These are phyloP conservation scores for Drosophila mauritiana DNA, from an alignment of 1,140 invertebrate species.

Conservation along the genomic window DNA sequence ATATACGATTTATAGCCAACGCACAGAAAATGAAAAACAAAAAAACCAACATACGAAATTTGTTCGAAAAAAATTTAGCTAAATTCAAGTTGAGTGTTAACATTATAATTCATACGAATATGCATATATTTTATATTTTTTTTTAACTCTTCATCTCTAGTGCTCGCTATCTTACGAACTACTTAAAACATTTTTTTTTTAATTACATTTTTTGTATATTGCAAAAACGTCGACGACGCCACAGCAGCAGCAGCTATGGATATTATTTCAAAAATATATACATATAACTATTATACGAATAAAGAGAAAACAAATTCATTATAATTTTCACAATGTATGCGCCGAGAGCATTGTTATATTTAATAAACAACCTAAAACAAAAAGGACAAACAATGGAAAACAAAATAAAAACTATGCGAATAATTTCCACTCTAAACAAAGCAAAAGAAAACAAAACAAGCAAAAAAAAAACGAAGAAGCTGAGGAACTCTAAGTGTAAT, in stretches of 20 bases:
- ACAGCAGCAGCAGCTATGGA: constrained; percentile 27
- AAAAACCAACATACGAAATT: constrained; percentile 31
- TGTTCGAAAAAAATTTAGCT: constrained; percentile 66
- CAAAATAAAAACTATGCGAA: constrained; percentile 48
- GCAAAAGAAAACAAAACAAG: constrained; percentile 21
- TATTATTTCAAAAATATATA: constrained; percentile 60
- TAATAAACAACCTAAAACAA: constrained; percentile 53
- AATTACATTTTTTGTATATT: constrained; percentile 40
- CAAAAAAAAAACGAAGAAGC: constrained; percentile 8
- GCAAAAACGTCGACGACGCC: constrained; percentile 16
- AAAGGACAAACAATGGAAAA: constrained; percentile 7
- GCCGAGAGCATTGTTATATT: constrained; percentile 69
- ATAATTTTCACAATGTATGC: constrained; percentile 53
- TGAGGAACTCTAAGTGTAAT: constrained; percentile 42
- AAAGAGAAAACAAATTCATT: constrained; percentile 41
- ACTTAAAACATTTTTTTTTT: constrained; percentile 29
- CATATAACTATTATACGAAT: constrained; percentile 34
- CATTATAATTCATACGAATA: constrained; percentile 40
- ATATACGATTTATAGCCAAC: constrained; percentile 45
- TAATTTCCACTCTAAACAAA: constrained; percentile 63
- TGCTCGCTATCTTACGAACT: constrained; percentile 11
- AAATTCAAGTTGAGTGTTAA: constrained; percentile 70
- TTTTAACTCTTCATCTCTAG: constrained; percentile 39
- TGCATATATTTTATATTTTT: constrained; percentile 46
- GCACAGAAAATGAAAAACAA: constrained; percentile 26